Conservation (phyloP, 2,113 vertebrate genomes). For the Pimephales promelas region DNA sequence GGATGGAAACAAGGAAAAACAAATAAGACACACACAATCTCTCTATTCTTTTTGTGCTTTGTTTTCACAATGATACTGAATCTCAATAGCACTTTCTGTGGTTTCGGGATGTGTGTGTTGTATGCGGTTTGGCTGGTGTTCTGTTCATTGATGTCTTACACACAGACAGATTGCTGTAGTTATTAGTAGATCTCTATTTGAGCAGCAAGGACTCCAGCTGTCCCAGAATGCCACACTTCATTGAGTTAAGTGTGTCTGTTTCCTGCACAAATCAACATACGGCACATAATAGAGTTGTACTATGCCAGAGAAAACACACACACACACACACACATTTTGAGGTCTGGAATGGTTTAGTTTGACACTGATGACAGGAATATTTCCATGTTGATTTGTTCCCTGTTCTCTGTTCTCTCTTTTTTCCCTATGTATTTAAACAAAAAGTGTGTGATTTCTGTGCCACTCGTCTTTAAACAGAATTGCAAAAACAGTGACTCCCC, state of each 20-base stretch:
- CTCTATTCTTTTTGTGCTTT: conserved; percentile 1
- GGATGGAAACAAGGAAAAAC: background rate
- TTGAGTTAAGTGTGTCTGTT: conserved; percentile 30
- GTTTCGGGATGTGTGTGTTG: conserved; percentile 1
- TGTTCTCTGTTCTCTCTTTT: background rate
- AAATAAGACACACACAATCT: background rate
- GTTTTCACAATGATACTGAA: background rate
- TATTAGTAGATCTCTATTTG: conserved; percentile 41
- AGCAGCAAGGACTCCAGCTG: conserved; percentile 10
- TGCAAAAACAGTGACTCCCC: background rate
- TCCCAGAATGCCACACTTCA: conserved; percentile 47
- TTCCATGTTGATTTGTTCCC: conserved; percentile 7
- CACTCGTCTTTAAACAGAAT: background rate
- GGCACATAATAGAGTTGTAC: conserved; percentile 22
- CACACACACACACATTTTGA: conserved; percentile 16
- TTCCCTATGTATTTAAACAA: background rate
- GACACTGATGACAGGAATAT: conserved; percentile 6
- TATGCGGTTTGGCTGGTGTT: background rate
- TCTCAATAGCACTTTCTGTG: conserved; percentile 1
- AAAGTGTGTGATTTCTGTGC: background rate
- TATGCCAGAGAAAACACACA: conserved; percentile 3
- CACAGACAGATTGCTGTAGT: conserved; percentile 9
- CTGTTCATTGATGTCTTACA: conserved; percentile 17
- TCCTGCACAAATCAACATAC: conserved; percentile 2
- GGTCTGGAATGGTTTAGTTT: conserved; percentile 19